Evolutionary conservation across 1,140 invertebrate species (phyloP).

Genomic region (Stenopsyche tienmushanensis): DNA sequence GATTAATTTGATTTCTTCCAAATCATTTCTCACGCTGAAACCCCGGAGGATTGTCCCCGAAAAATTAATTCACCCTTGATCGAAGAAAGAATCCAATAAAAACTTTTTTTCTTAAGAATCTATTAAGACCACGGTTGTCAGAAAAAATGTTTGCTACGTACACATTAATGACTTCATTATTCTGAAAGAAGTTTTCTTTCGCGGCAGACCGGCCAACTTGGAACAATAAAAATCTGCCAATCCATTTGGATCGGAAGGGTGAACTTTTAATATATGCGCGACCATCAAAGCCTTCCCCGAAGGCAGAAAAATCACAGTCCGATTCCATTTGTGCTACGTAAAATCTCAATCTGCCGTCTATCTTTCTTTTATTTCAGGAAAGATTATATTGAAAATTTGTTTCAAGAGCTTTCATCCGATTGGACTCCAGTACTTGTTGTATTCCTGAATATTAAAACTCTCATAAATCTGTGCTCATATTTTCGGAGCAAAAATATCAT

Average conservation of each 20-base stretch:
- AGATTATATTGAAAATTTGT: not conserved
- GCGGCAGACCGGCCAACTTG: not conserved
- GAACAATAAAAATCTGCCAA: conserved; percentile 36
- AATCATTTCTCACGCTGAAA: no score
- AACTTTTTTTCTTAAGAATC: no score
- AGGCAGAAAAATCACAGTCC: conserved; percentile 31
- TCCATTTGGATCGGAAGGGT: conserved; percentile 33
- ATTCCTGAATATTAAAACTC: no score
- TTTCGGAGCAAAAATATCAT: no score
- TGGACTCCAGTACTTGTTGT: no score
- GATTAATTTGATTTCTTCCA: no score
- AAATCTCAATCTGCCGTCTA: not conserved
- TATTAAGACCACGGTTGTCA: conserved; percentile 4
- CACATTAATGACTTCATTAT: conserved; percentile 31
- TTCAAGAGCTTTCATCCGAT: not conserved
- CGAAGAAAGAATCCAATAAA: no score
- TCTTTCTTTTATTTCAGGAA: not conserved
- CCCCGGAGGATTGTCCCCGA: no score
- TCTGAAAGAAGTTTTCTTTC: conserved; percentile 13
- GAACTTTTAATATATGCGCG: conserved; percentile 41
- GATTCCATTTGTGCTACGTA: conserved; percentile 4
- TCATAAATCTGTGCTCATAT: no score
- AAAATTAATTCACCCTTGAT: no score
- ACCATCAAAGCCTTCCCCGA: conserved; percentile 29
- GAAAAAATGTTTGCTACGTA: conserved; percentile 23